These are phyloP conservation scores for Itoplectis maculator DNA, from an alignment of 2,888 invertebrate species.

Conservation along the genomic window DNA sequence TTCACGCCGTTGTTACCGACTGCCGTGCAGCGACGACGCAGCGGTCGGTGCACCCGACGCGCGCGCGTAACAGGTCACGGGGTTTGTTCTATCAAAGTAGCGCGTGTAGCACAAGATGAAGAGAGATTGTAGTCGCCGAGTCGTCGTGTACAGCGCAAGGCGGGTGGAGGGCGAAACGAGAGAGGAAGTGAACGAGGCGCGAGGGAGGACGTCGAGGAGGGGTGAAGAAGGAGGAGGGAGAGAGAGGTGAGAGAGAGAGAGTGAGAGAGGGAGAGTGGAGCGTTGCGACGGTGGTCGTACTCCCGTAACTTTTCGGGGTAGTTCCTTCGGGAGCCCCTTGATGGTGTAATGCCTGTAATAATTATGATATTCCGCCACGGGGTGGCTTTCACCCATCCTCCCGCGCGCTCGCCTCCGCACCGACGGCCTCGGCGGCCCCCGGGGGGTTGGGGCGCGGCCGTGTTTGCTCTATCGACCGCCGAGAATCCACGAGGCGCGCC, in stretches of 20 bases:
- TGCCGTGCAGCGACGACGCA: conserved; percentile 1
- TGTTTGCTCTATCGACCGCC: conserved; percentile 85
- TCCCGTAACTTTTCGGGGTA: conserved; percentile 69
- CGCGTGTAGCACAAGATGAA: conserved; percentile 6
- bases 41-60: conserved; percentile 4
- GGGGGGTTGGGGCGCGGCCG: conserved; percentile 84
- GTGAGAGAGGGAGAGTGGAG: not conserved
- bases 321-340: conserved; percentile 69
- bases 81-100: conserved; percentile 24
- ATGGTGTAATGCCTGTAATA: conserved; percentile 79
- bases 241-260: conserved; percentile 2
- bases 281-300: conserved; percentile 34
- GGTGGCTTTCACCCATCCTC: conserved; percentile 69
- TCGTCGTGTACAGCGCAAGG: conserved; percentile 1
- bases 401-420: conserved; percentile 19
- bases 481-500: conserved; percentile 82
- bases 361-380: conserved; percentile 80
- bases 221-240: not conserved
- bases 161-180: not conserved
- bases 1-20: not conserved
- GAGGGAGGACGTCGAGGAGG: too few species aligned
- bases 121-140: conserved; percentile 16
- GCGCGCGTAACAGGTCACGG: conserved; percentile 47
- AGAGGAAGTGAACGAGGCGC: not conserved
- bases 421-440: conserved; percentile 68